Evolutionary conservation across 2,113 vertebrate genomes (phyloP).

Genomic region (Zonotrichia leucophrys): DNA sequence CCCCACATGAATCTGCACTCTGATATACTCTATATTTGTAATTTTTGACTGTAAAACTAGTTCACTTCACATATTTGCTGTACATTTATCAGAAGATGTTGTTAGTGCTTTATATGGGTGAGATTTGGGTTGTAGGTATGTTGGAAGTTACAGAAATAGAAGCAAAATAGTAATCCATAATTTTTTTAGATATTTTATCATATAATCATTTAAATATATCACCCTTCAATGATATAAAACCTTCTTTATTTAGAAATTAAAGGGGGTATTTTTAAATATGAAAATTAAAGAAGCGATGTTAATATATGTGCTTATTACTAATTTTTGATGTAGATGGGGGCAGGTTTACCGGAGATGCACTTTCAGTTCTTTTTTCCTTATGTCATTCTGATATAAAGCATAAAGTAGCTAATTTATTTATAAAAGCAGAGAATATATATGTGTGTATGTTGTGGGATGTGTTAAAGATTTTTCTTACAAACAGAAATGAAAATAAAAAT

Average conservation of each 20-base stretch:
- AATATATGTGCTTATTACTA: background rate
- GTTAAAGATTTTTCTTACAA: background rate
- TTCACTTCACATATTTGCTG: background rate
- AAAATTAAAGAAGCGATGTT: background rate
- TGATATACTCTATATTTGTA: background rate
- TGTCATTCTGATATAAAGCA: background rate
- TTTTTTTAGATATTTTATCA: background rate
- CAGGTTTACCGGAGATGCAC: background rate
- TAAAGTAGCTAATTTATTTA: background rate
- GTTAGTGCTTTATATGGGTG: background rate
- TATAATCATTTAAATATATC: background rate
- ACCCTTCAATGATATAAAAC: background rate
- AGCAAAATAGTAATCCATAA: background rate
- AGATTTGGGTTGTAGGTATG: rapidly evolving
- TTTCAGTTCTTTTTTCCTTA: background rate
- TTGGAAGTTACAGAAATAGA: background rate
- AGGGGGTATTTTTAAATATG: background rate
- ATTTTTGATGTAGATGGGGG: background rate
- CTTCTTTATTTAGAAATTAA: background rate
- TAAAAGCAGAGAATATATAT: background rate
- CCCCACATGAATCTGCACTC: background rate
- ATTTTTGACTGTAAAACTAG: background rate
- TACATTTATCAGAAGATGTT: background rate
- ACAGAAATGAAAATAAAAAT: background rate
- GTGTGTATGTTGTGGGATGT: background rate